phyloP scores from a whole-genome alignment of 1,140 invertebrate genomes.

The Bombyx mandarina region DNA sequence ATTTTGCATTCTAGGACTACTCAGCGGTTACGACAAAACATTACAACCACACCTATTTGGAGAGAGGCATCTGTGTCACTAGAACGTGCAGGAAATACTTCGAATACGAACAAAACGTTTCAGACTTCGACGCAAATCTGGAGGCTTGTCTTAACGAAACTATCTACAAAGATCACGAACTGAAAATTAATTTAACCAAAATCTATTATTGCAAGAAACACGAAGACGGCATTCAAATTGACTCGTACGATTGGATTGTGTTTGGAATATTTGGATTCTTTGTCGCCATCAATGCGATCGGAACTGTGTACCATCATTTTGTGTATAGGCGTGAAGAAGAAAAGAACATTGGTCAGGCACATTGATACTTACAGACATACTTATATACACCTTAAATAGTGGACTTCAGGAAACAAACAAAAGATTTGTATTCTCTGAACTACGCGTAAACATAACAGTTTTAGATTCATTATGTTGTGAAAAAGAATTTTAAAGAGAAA shows the following conservation, averaged over 20 bases:
- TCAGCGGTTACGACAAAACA: background rate
- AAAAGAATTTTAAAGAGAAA: too few species aligned
- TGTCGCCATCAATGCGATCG: background rate
- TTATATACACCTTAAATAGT: background rate
- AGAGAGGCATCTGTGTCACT: background rate
- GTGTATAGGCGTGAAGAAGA: background rate
- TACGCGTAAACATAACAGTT: too few species aligned
- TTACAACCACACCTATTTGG: background rate
- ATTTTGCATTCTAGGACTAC: background rate
- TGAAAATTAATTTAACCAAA: background rate
- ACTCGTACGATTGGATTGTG: background rate
- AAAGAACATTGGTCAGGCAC: background rate
- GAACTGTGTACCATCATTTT: conserved; percentile 1
- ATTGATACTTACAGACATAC: background rate
- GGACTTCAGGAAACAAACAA: background rate
- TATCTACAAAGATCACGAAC: background rate
- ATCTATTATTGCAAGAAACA: conserved; percentile 1
- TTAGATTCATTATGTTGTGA: too few species aligned
- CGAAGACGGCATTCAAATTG: background rate
- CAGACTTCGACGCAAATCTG: background rate
- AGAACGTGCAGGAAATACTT: background rate
- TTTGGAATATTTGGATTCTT: background rate
- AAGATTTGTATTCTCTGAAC: too few species aligned
- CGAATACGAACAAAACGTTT: background rate
- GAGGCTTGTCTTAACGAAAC: background rate